Base-by-base conservation (phyloP, 2,113 vertebrate genomes). In the Puntigrus tetrazona region DNA sequence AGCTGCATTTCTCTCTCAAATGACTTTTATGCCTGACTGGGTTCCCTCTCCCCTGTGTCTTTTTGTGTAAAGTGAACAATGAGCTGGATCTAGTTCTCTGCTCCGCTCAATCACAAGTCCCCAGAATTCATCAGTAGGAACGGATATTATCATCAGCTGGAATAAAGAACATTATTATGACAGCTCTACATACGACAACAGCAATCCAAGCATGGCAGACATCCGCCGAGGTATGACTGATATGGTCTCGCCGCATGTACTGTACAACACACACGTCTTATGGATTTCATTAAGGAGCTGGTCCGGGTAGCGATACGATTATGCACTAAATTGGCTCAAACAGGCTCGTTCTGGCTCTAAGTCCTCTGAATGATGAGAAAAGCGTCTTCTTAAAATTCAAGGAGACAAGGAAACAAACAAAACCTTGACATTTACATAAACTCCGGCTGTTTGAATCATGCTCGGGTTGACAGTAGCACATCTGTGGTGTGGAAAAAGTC, bases 111-210 rank as follows among this genome's bases (percentile, higher is more conserved):
- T 57, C 27, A 16, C 27, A 78, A 41, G 38, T 55, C 22, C 27
- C 41, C 29, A 79, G 72, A 82, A 83, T 83, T 65, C 41, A 52
- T 82, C 79, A 90, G 81, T 81, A 83, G 77, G 87, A 90, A 89
- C 87, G 88, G 86, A 91, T 89, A 87, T 89, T 86, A 91, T 91
- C 89, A 92, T 90, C 86, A 84, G 70, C 52, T 78, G 85, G 85
- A 81, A 91, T 90, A 89, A 91, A 91, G 77, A 87, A 90, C 85
- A 83, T 92, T 89, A 89, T 82, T 78, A 55, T 88, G 91, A 92
- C 91, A 93, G 91, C 87, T 90, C 88, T 86, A 89, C 90, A 91
- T 92, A 92, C 84, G 88, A 84, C 76, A 73, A 47, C 86, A 87
- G 77, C 84, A 83, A 59, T 45, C 34, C 18, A 18, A 84, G 74